Base-by-base conservation (phyloP, 2,888 invertebrate species). In the Drosophila lutescens region DNA sequence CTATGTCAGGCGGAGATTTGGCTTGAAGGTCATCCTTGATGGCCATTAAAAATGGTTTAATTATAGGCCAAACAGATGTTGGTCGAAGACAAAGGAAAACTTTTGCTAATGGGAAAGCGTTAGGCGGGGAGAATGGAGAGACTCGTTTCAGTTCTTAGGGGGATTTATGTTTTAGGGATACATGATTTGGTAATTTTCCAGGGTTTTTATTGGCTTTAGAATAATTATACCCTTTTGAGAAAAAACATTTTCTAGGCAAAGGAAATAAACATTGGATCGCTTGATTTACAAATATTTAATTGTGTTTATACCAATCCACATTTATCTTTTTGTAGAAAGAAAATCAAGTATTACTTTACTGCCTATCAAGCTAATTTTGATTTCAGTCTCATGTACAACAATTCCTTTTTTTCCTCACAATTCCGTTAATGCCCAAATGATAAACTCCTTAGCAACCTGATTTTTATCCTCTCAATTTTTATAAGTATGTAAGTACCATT, bases 11-110 rank as follows among this genome's bases (percentile, higher is more conserved):
- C 58, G 20, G 69, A 74, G 79, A 77, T 51, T 81, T 70, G 55
- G 46, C 57, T 67, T 40, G 80, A 81, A 86, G 80, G 80, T 80
- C 80, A 72, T 40, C 69, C 51, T 43, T 44, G 40, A 49, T 54
- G 63, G 53, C 67, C 71, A 74, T 72, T 72, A 72, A 73, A 72
- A 74, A 51, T 30, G 74, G 44, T 65, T 72, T 72, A 73, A 72
- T 72, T 72, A 32, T 47, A 47, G 58, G 20, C 44, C 68, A 53
- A 71, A 38, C 73, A 73, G 75, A 50, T 73, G 75, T 67, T 74
- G 40, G 43, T n/a, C 38, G 32, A 61, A 43, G 47, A 67, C 66
- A 69, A 47, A 69, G 17, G 46, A 40, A 66, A 69, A 66, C 56
- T 66, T 65, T 47, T 55, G 40, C 46, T 66, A 66, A 66, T 66